phyloP scores from a whole-genome alignment of 1,140 invertebrate species.

The Arctopsyche grandis region DNA sequence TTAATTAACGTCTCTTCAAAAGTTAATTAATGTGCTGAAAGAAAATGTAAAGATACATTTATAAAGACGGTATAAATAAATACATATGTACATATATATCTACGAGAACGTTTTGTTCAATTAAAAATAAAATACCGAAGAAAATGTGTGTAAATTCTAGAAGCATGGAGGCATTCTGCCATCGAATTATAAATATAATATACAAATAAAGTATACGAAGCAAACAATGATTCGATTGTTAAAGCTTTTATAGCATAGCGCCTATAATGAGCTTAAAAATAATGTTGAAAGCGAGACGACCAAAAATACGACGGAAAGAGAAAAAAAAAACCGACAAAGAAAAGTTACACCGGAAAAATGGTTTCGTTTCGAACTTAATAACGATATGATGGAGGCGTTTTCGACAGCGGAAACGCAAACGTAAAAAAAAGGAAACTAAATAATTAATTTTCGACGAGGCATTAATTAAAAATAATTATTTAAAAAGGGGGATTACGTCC shows the following conservation, averaged over 20 bases:
- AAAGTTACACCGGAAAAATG: not conserved
- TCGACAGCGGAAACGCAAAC: not conserved
- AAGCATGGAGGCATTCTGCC: not conserved
- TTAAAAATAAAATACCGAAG: not conserved
- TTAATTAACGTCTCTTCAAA: too few species aligned
- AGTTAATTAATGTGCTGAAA: too few species aligned
- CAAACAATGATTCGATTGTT: too few species aligned
- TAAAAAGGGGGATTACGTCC: not conserved
- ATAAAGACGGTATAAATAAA: too few species aligned
- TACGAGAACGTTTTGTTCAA: not conserved
- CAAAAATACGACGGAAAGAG: not conserved
- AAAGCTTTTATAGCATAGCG: too few species aligned
- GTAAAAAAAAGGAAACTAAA: not conserved
- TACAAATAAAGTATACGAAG: not conserved
- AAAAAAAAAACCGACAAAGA: not conserved
- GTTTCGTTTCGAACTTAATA: not conserved
- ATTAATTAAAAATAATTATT: constrained; percentile 6
- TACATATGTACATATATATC: not conserved
- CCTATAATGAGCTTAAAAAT: too few species aligned
- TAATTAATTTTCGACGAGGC: not conserved
- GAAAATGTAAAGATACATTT: too few species aligned
- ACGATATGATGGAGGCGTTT: not conserved
- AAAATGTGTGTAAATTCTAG: not conserved
- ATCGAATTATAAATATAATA: not conserved
- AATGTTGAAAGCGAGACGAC: too few species aligned